phyloP scores from a whole-genome alignment of 2,113 vertebrate genomes.

The Carassius gibelio region DNA sequence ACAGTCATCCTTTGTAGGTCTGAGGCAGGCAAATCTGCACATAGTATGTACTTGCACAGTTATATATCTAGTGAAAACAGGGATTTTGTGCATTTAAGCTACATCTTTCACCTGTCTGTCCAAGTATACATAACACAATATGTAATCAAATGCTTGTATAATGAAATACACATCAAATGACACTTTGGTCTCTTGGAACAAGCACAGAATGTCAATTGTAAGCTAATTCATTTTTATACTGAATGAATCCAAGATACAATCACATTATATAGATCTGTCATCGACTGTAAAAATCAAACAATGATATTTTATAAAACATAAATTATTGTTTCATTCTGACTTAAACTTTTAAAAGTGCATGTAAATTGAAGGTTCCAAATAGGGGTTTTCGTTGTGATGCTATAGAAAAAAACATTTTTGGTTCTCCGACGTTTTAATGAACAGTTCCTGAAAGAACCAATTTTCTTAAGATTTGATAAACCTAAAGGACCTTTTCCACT shows the following conservation, averaged over 20 bases:
- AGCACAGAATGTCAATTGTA: too few species aligned
- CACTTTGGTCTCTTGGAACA: too few species aligned
- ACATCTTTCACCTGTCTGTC: background rate
- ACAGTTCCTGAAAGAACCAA: too few species aligned
- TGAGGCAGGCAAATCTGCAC: background rate
- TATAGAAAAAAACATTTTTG: background rate
- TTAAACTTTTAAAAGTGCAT: background rate
- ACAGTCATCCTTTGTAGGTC: constrained; percentile 22
- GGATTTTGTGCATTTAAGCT: background rate
- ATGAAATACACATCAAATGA: background rate
- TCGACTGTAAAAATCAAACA: background rate
- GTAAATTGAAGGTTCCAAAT: background rate
- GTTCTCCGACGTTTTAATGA: background rate
- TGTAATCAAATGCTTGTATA: background rate
- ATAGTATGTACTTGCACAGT: background rate
- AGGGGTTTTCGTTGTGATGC: background rate
- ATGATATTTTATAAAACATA: too few species aligned
- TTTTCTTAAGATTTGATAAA: too few species aligned
- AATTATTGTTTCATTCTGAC: too few species aligned
- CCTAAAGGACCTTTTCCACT: too few species aligned
- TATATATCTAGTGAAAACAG: background rate
- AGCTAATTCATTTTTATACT: too few species aligned
- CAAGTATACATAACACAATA: too few species aligned
- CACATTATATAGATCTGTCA: background rate
- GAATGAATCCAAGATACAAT: background rate